phyloP scores from a whole-genome alignment of 2,113 vertebrate species.

The Telmatochromis sp. region DNA sequence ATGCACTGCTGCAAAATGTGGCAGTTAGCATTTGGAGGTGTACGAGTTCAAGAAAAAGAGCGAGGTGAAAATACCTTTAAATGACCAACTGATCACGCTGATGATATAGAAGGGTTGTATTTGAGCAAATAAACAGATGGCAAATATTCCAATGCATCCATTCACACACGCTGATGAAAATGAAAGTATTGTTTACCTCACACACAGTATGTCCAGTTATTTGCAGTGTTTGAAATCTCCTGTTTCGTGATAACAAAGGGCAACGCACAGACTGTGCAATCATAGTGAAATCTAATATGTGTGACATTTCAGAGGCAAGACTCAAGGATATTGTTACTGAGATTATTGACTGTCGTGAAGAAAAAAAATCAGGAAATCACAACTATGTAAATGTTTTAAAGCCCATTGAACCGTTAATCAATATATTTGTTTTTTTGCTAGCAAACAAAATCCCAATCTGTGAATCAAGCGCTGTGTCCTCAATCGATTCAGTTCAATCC shows the following conservation, averaged over 20 bases:
- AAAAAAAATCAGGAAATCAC: neutral
- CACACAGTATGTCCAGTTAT: neutral
- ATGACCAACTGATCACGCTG: neutral
- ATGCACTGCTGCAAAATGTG: neutral
- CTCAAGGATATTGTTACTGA: neutral
- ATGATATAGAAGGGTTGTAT: neutral
- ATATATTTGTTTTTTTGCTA: neutral
- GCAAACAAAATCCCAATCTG: neutral
- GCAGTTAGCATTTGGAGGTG: neutral
- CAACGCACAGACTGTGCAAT: neutral
- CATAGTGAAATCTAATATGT: neutral
- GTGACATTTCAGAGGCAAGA: neutral
- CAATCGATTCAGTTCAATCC: neutral
- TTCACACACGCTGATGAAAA: neutral
- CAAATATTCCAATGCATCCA: neutral
- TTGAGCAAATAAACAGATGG: accelerated
- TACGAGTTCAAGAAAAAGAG: neutral
- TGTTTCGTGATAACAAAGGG: neutral
- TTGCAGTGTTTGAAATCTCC: neutral
- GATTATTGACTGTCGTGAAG: neutral
- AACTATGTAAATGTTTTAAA: neutral
- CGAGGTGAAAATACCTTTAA: neutral
- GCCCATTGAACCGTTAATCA: neutral
- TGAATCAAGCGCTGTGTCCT: neutral
- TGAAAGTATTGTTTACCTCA: neutral